Percentiles rank a stretch among this genome's conserved stretches.
Evolutionary conservation across 2,113 vertebrate genomes (phyloP).

Genomic region (Microtus pennsylvanicus): DNA sequence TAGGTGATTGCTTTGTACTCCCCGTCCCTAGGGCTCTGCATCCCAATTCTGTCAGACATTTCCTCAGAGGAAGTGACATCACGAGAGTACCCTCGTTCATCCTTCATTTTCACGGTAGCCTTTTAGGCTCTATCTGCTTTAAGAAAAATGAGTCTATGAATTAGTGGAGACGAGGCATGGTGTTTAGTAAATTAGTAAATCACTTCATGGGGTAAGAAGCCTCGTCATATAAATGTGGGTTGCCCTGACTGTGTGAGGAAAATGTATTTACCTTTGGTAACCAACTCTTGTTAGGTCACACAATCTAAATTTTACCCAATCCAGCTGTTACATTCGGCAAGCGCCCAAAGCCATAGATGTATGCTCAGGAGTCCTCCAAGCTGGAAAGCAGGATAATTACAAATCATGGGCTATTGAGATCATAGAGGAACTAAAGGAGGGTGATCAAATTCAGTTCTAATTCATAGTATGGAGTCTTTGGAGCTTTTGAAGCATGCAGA

Average conservation of each 20-base stretch:
- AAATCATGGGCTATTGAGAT: slow-evolving; percentile 47
- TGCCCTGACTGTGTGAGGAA: slow-evolving; percentile 28
- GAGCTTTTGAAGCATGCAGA: background rate
- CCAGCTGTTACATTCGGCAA: slow-evolving; percentile 9
- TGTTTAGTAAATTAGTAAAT: slow-evolving; percentile 65
- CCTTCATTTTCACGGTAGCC: background rate
- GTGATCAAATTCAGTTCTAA: background rate
- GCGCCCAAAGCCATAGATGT: slow-evolving; percentile 33
- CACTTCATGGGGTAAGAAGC: background rate
- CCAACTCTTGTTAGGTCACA: slow-evolving; percentile 49
- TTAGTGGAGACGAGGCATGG: slow-evolving; percentile 30
- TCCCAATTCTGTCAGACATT: slow-evolving; percentile 23
- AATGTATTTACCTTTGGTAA: slow-evolving; percentile 62
- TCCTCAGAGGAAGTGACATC: background rate
- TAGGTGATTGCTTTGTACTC: slow-evolving; percentile 43
- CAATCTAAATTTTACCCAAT: slow-evolving; percentile 25
- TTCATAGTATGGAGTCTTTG: background rate
- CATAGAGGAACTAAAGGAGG: background rate
- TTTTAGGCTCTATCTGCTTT: slow-evolving; percentile 46
- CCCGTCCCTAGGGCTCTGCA: slow-evolving; percentile 42
- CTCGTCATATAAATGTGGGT: slow-evolving; percentile 34
- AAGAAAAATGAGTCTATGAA: slow-evolving; percentile 24
- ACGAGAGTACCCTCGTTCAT: slow-evolving; percentile 20
- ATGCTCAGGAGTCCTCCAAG: slow-evolving; percentile 39
- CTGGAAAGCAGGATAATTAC: slow-evolving; percentile 27